Base-by-base conservation (phyloP, 2,113 vertebrate species). In the Choloepus hoffmanni region DNA sequence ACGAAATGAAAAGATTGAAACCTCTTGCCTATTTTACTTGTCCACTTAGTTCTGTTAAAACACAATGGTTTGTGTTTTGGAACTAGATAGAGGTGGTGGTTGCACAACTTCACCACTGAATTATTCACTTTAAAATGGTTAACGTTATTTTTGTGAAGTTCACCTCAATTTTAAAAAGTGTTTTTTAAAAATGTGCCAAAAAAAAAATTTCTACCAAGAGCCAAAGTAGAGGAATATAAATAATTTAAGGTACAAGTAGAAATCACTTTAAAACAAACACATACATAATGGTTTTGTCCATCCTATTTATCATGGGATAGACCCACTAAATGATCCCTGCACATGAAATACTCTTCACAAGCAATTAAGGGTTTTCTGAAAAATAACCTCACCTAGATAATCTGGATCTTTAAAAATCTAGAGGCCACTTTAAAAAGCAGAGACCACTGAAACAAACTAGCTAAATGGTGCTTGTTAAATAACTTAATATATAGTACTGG, bases 1-100 rank as follows among this genome's bases (percentile, higher is more conserved):
- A 88, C 74, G 96, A 86, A 85, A 78, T 3, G 33, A 91, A 85
- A 97, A 82, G 62, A 65, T n/a, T 48, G 73, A 91, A 96, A 94
- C 30, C 50, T 96, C 82, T 97, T 94, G 62, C 45, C 83, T 82
- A 45, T 60, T 82, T 83, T 43, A 85, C 45, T 93, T 86, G 74
- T 93, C 82, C 78, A 92, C 58, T 93, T 88, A 65, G 26, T 40
- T 63, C 65, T 81, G 33, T 94, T 93, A 89, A 94, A 92, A 87
- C 58, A 58, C 85, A 77, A 62, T 79, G 93, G 3, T 43, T 85
- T 65, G 83, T 55, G 55, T 55, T 55, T 58, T 58, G 55, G 18
- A 58, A 58, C 16, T 58, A 58, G 55, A 6, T 58, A 58, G 55
- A 21, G 18, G 55, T 58, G 55, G 16, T 58, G 55, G 55, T 58